Conservation (phyloP, 2,888 invertebrate species). For the Orthonychiurus folsomi region DNA sequence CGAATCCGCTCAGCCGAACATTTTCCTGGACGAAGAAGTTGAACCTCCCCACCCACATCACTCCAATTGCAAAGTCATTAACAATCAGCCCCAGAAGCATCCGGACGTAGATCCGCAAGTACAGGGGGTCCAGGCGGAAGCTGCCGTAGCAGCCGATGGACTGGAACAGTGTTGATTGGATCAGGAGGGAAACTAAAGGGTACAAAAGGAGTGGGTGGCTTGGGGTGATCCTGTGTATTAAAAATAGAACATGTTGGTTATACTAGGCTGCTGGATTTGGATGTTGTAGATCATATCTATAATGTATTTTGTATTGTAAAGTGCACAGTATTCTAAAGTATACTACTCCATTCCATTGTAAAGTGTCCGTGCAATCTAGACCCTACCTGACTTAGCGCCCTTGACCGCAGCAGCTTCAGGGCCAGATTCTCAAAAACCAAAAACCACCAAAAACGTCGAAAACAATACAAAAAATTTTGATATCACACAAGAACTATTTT, state of each 20-base stretch:
- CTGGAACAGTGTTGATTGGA: constrained; percentile 61
- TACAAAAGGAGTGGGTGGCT: constrained; percentile 72
- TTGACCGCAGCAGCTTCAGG: too few species aligned
- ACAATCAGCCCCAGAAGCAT: constrained; percentile 66
- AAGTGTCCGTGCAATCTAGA: too few species aligned
- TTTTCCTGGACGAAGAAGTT: too few species aligned
- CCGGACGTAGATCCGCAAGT: constrained; percentile 76
- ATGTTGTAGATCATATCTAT: not conserved
- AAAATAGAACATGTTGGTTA: not conserved
- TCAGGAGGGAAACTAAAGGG: constrained; percentile 70
- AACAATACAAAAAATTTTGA: too few species aligned
- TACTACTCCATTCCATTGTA: not conserved
- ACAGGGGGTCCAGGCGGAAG: constrained; percentile 64
- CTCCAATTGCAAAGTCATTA: constrained; percentile 73
- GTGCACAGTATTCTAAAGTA: not conserved
- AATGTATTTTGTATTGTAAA: not conserved
- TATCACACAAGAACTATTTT: too few species aligned
- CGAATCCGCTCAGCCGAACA: too few species aligned
- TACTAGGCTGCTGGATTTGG: not conserved
- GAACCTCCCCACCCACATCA: constrained; percentile 85
- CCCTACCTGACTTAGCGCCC: too few species aligned
- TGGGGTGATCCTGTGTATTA: not conserved
- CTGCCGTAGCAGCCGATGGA: constrained; percentile 62
- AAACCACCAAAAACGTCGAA: too few species aligned
- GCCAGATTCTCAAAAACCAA: too few species aligned